A percentile compares a stretch with the other conserved stretches of the same genome.
Evolutionary conservation across 2,797 vertebrate genomes (phyloP).

Genomic region (Hephaestus fuliginosus): DNA sequence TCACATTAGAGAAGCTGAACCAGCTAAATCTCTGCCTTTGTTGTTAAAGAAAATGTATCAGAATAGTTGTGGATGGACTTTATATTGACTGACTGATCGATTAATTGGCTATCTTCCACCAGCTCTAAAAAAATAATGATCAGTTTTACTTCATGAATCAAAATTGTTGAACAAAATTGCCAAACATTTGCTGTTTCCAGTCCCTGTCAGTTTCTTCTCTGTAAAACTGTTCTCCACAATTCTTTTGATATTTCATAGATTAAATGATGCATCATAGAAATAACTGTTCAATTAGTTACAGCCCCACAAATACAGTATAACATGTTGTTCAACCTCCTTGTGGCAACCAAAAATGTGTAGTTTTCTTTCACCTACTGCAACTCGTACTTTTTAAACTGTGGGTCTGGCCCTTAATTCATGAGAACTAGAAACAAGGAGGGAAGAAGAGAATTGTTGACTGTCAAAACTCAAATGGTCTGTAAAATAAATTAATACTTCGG

Average conservation of each 20-base stretch:
- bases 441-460: neutral
- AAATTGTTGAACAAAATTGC: too few species aligned
- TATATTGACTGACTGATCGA: too few species aligned
- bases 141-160: too few species aligned
- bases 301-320: neutral
- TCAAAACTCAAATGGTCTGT: neutral
- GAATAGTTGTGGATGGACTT: neutral
- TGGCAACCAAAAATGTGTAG: neutral
- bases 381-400: neutral
- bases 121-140: too few species aligned
- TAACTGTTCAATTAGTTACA: neutral
- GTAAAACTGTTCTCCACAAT: too few species aligned
- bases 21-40: neutral
- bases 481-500: too few species aligned
- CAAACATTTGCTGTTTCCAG: too few species aligned
- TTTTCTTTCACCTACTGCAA: neutral
- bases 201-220: neutral
- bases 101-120: too few species aligned
- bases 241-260: neutral
- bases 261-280: neutral
- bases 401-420: neutral
- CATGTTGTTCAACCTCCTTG: too few species aligned
- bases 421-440: neutral
- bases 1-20: neutral
- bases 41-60: too few species aligned